Evolutionary conservation across 2,113 vertebrate genomes (phyloP), one percentile per base, ranked within the genome.

Genomic region (Rynchops niger): DNA sequence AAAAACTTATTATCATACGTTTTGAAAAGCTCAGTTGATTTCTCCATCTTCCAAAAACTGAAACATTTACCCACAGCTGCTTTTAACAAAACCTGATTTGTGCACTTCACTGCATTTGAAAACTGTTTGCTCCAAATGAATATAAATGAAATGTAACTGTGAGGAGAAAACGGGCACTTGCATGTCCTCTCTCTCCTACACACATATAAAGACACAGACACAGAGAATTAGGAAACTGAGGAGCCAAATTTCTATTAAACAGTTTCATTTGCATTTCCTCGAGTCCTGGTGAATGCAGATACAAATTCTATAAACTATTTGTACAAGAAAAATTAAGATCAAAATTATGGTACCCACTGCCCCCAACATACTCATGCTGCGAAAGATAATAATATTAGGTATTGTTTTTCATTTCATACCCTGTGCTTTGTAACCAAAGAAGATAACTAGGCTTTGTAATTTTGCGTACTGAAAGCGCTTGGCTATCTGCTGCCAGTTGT

Each of bases 41-140:
- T 56, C 63, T 82, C 19, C 11, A 3, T 43, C 82, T 92, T 30
- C 36, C 43, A 11, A 19, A 81, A 87, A 21, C 15, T 2, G 56
- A 86, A 74, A 65, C 30, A 26, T 77, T 77, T 78, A 91, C 82
- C 55, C 90, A 80, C 89, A 97, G 73, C 82, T 88, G 90, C 83
- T 77, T 77, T 82, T 82, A 87, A 93, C 52, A 94, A 92, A 80
- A 58, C 55, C n/a, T 83, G 65, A 91, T 82, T 63, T 78, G 72
- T 86, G 78, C 77, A 83, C 91, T 95, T 96, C 82, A 71, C 52
- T 88, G 42, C 52, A 36, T 83, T 81, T 58, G 90, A 78, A 86
- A 92, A 88, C 70, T 52, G 29, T n/a, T 69, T 67, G 53, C 55
- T 90, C 49, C 63, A 67, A 90, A 92, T 63, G 62, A 93, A 91